Conservation (phyloP, 2,888 invertebrate genomes). For the Limenitis camilla region DNA sequence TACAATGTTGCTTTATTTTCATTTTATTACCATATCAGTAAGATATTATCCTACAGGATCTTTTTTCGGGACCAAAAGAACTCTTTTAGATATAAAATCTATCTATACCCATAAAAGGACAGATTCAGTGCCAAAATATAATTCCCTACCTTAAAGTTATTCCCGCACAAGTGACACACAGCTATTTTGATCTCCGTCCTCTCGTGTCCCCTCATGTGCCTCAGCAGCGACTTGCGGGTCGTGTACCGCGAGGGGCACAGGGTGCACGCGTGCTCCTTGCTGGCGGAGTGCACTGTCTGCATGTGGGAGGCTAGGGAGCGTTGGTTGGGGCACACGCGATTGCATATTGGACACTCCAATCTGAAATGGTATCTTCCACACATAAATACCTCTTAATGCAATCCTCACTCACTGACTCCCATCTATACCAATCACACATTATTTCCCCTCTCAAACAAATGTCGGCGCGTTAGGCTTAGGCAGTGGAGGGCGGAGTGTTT, state of each 20-base stretch:
- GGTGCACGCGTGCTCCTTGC: constrained; percentile 33
- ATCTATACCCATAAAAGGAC: too few species aligned
- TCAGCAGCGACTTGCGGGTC: constrained; percentile 34
- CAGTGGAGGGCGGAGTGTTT: too few species aligned
- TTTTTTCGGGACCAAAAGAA: too few species aligned
- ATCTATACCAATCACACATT: neutral
- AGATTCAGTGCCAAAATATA: neutral
- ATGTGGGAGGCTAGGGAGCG: constrained; percentile 38
- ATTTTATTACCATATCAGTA: too few species aligned
- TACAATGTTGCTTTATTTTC: too few species aligned
- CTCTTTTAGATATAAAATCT: too few species aligned
- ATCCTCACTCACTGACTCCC: neutral
- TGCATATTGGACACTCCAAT: constrained; percentile 46
- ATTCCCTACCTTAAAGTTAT: constrained; percentile 44
- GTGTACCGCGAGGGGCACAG: constrained; percentile 35
- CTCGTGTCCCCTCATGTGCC: constrained; percentile 35
- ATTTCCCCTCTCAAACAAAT: too few species aligned
- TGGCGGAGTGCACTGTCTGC: constrained; percentile 33
- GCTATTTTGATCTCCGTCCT: constrained; percentile 23
- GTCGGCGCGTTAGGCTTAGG: too few species aligned
- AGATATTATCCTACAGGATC: too few species aligned
- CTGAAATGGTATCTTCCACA: constrained; percentile 32
- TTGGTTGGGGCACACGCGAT: constrained; percentile 35
- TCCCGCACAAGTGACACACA: constrained; percentile 54
- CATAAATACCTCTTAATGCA: neutral